phyloP scores from a whole-genome alignment of 2,888 invertebrate species.

The Archips crataeganus region DNA sequence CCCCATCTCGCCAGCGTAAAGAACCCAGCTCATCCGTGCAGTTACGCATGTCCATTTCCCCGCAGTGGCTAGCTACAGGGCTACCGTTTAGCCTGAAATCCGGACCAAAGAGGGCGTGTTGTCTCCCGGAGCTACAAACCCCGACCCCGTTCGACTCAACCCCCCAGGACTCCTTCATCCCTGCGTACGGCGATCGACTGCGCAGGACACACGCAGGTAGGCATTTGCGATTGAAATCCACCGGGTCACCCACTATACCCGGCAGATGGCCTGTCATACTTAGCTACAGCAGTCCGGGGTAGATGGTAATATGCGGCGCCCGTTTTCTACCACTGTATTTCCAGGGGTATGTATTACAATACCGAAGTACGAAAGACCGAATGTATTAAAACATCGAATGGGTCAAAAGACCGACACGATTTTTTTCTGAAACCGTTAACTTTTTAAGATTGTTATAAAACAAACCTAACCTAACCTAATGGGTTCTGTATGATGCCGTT shows the following conservation, averaged over 20 bases:
- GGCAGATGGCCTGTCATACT: neutral
- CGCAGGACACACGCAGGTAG: neutral
- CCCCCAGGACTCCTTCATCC: conserved; percentile 25
- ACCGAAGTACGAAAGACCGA: too few species aligned
- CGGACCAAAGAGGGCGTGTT: conserved; percentile 12
- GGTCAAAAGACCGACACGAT: too few species aligned
- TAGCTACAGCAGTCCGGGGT: neutral
- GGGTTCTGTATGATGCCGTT: too few species aligned
- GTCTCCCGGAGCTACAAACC: neutral
- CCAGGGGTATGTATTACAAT: too few species aligned
- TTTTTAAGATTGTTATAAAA: too few species aligned
- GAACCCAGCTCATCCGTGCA: neutral
- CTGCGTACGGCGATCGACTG: conserved; percentile 5
- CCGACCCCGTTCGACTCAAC: neutral
- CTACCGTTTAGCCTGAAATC: conserved; percentile 21
- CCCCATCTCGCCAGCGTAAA: neutral
- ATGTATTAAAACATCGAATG: too few species aligned
- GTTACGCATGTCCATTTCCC: neutral
- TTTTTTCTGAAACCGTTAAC: too few species aligned
- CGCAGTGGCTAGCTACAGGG: conserved; percentile 16
- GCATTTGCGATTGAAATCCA: neutral
- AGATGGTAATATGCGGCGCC: neutral
- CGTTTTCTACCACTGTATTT: neutral
- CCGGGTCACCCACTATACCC: neutral
- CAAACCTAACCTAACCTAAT: too few species aligned